These are phyloP conservation scores for Orchesella flavescens DNA, from an alignment of 2,888 invertebrate species.

Conservation along the genomic window DNA sequence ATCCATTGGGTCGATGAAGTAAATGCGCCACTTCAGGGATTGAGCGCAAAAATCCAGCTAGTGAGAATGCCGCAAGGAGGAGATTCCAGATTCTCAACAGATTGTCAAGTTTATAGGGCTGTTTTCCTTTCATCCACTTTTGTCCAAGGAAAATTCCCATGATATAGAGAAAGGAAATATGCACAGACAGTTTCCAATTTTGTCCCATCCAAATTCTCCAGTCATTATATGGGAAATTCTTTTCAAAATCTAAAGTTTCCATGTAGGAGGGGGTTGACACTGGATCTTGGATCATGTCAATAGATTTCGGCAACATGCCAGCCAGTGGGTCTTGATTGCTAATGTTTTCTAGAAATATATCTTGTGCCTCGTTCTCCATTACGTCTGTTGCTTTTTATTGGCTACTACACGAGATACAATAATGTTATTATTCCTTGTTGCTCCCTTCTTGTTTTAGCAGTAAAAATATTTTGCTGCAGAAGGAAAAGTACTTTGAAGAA, in stretches of 20 bases:
- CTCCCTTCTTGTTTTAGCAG: background rate
- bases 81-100: slow-evolving; percentile 94
- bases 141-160: slow-evolving; percentile 94
- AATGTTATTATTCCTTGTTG: background rate
- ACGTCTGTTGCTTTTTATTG: slow-evolving; percentile 10
- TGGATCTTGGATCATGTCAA: slow-evolving; percentile 63
- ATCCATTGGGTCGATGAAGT: slow-evolving; percentile 86
- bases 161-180: slow-evolving; percentile 88
- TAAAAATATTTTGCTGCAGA: slow-evolving; percentile 22
- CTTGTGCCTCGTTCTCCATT: slow-evolving; percentile 45
- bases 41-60: slow-evolving; percentile 92
- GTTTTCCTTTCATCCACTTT: slow-evolving; percentile 92
- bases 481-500: background rate
- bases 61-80: slow-evolving; percentile 92
- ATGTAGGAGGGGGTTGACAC: slow-evolving; percentile 61
- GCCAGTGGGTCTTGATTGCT: slow-evolving; percentile 43
- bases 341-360: slow-evolving; percentile 53
- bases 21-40: slow-evolving; percentile 94
- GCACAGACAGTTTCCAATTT: slow-evolving; percentile 65
- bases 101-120: slow-evolving; percentile 90
- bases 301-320: slow-evolving; percentile 27
- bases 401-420: background rate
- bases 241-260: slow-evolving; percentile 62
- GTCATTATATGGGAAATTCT: slow-evolving; percentile 62
- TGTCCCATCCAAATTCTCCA: slow-evolving; percentile 66